Conservation (phyloP, 2,113 vertebrate genomes). For the Leucopternis melanops region DNA sequence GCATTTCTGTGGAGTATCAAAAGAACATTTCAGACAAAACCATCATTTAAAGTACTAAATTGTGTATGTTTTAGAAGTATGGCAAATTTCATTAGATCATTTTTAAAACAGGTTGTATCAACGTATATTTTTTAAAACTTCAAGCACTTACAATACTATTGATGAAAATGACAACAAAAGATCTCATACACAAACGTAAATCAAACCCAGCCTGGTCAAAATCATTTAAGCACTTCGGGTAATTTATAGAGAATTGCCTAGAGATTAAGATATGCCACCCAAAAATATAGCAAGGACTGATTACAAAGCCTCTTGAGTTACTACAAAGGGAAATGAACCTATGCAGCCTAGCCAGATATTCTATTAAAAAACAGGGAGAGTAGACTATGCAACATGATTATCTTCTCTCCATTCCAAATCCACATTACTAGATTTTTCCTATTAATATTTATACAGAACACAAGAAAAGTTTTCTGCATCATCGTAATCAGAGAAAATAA, state of each 20-base stretch:
- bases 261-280: background rate
- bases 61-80: background rate
- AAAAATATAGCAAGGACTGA: background rate
- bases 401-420: background rate
- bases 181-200: background rate
- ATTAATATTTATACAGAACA: conserved; percentile 43
- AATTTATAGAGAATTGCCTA: background rate
- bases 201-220: background rate
- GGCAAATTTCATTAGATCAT: background rate
- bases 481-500: conserved; percentile 37
- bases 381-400: background rate
- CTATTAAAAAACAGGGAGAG: conserved; percentile 21
- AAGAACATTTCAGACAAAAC: background rate
- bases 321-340: background rate
- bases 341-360: background rate
- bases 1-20: background rate
- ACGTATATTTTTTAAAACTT: background rate
- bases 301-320: conserved; percentile 20
- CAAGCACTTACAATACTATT: background rate
- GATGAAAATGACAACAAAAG: background rate
- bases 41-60: background rate
- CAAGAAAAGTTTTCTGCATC: conserved; percentile 13
- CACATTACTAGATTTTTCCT: background rate
- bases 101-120: background rate
- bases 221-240: background rate